Conservation (phyloP, 2,113 vertebrate species). For the Edolisoma coerulescens region DNA sequence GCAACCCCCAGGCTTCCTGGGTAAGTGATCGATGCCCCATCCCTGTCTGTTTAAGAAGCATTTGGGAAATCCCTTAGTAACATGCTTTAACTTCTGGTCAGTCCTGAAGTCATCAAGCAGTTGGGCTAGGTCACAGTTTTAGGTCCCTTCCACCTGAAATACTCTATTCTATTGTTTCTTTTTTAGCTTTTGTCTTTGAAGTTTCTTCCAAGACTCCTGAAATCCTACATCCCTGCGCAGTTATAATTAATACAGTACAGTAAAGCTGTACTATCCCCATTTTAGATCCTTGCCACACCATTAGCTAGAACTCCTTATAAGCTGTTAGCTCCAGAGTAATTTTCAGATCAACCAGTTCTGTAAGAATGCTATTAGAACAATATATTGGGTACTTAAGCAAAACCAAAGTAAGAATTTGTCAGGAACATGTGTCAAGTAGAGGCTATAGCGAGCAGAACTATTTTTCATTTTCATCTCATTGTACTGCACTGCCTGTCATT, state of each 20-base stretch:
- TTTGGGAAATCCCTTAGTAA: not conserved
- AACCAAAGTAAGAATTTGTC: not conserved
- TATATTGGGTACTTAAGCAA: not conserved
- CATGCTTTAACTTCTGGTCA: not conserved
- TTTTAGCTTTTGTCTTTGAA: not conserved
- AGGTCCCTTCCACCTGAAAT: not conserved
- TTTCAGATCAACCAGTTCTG: not conserved
- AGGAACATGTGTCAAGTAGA: not conserved
- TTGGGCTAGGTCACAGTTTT: not conserved
- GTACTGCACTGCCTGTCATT: not conserved
- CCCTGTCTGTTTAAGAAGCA: not conserved
- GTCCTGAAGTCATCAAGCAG: not conserved
- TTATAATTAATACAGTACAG: not conserved
- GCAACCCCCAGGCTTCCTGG: not conserved
- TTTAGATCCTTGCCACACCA: not conserved
- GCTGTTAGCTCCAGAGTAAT: not conserved
- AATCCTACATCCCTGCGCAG: not conserved
- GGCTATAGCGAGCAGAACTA: not conserved
- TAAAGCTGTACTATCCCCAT: not conserved
- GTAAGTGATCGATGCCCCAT: rapidly evolving
- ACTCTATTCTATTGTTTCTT: not conserved
- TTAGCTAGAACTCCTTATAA: not conserved
- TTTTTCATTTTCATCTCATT: not conserved
- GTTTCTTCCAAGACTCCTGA: not conserved
- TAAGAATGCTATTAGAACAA: not conserved